Evolutionary conservation across 23 tunicate genomes (phyloP), one percentile per base, ranked within the genome.

Genomic region (Aplidium turbinatum): DNA sequence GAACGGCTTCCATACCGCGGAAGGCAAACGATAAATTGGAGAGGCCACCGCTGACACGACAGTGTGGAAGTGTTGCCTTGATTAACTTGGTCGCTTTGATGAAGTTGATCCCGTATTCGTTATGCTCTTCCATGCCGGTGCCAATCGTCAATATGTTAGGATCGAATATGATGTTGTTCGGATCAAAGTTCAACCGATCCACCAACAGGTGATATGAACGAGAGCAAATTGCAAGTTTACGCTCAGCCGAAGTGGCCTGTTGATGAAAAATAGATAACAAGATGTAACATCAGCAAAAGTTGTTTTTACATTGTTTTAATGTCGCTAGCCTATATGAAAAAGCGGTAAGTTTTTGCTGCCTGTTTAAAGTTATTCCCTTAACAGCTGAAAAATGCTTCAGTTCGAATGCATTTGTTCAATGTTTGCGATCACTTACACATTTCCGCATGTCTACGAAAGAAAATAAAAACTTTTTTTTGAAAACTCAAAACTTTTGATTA

Each of bases 21-120:
- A 91, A 91, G n/a, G 97, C 79, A 35, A 91, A 91, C 28, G 97
- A 91, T 30, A 91, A 70, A 73, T 91, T 91, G 24, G 97, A 91
- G 9, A 91, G 53, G 56, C 97, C 97, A 30, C 97, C 97, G 58
- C 86, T 81, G 32, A 84, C 79, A 34, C 97, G 56, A 47, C 85
- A 82, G 33, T 86, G 83, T 29, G 90, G 90, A 32, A 91, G 78
- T 21, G 33, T 42, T 19, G 52, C 53, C 50, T 91, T 91, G 80
- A 91, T 84, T 50, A 38, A 28, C 42, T 70, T 60, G 34, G 83
- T 84, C 2, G 97, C 97, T 33, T 74, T 54, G 58, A 91, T 84
- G 79, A 78, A 91, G 50, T 79, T 79, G 72, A 84, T 65, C 35
- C 85, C 97, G 38, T 84, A 91, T 33, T 84, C 79, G 24, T 79